Evolutionary conservation across 2,888 invertebrate species (phyloP), one percentile per base, ranked within the genome.

Genomic region (Salticus scenicus): DNA sequence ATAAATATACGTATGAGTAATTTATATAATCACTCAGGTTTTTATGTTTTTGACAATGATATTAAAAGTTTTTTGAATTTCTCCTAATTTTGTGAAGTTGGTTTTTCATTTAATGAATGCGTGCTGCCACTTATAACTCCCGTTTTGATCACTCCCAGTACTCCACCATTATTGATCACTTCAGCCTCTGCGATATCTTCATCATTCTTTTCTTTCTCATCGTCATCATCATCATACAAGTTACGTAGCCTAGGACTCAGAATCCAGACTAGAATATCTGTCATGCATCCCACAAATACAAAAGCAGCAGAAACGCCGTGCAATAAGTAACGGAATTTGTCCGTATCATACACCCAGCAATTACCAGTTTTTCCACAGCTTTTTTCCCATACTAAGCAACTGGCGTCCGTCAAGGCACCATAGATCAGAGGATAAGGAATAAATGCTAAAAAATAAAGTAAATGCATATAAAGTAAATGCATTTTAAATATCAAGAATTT

Each of bases 341-440:
- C 88, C 7, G 84, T 67, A 47, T 89, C 89, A 69, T 89, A 89
- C 7, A 89, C 77, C 89, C 89, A 89, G 76, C 89, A 89, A 31
- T 89, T 89, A 14, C 89, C 89, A 0, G 87, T 88, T 66, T 88
- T 85, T 7, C 89, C 89, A 30, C 89, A 89, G 12, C 86, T 85
- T 31, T 88, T 74, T 71, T 89, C 89, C 89, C 89, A 89, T 0
- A 89, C 83, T n/a, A 88, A 27, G 63, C 89, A 89, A 12, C 89
- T 86, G 4, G 87, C 74, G 76, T 89, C 89, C 12, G 88, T 88
- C 10, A 89, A 78, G 2, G 87, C 83, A 0, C 89, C 89, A 41
- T 87, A 89, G 31, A 89, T 88, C 12, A 89, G 42, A 10, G 89
- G 89, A 67, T 89, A 89, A 5, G 89, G 89, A 24, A 89, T 89